Conservation (phyloP, 2,797 vertebrate genomes). For the Heterohyrax brucei region DNA sequence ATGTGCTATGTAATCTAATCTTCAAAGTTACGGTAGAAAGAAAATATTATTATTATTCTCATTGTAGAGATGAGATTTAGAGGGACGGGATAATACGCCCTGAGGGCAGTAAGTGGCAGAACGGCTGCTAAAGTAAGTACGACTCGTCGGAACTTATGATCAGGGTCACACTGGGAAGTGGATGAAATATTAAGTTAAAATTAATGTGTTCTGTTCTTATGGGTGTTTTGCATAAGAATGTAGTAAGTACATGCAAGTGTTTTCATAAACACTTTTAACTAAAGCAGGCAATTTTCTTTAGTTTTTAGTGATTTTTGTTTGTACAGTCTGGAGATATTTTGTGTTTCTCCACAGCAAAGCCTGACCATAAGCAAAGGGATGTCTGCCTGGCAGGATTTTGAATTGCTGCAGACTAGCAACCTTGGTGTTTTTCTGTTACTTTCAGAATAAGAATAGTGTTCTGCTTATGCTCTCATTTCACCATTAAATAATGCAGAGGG, state of each 20-base stretch:
- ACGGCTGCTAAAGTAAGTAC: background rate
- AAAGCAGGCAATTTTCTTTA: conserved; percentile 2
- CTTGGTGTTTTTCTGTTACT: background rate
- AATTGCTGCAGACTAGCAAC: background rate
- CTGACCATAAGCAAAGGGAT: background rate
- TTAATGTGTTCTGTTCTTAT: background rate
- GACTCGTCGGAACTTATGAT: background rate
- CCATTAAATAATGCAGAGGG: background rate
- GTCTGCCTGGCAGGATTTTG: background rate
- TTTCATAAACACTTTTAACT: background rate
- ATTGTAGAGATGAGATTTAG: background rate
- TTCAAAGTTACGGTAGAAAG: conserved; percentile 28
- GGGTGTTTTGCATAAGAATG: background rate
- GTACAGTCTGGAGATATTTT: conserved; percentile 3
- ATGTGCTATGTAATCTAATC: background rate
- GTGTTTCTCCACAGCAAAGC: background rate
- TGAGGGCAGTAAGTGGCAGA: background rate
- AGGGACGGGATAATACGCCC: background rate
- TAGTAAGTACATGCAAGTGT: background rate
- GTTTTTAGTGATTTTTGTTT: background rate
- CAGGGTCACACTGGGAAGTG: background rate
- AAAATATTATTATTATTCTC: background rate
- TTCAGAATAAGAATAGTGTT: conserved; percentile 9
- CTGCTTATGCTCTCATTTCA: background rate
- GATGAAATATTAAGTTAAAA: conserved; percentile 19